phyloP scores from a whole-genome alignment of 2,888 invertebrate species.

The Diaperis boleti region DNA sequence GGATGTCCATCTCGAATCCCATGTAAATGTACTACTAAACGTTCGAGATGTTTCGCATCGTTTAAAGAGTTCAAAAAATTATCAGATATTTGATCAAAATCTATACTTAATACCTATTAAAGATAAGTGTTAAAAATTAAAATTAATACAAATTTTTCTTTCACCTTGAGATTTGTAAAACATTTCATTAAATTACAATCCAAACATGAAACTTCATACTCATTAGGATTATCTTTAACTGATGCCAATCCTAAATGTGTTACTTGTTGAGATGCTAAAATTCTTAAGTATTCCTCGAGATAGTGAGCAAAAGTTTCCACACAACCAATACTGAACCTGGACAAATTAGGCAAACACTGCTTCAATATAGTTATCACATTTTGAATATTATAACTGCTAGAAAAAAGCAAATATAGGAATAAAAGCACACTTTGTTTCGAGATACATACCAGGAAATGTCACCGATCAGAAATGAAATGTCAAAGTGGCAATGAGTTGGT shows the following conservation, averaged over 20 bases:
- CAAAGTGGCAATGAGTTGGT: conserved; percentile 64
- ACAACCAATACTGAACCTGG: conserved; percentile 63
- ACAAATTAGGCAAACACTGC: conserved; percentile 57
- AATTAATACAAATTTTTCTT: conserved; percentile 49
- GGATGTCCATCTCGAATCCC: conserved; percentile 74
- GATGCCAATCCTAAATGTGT: conserved; percentile 77
- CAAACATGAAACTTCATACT: conserved; percentile 71
- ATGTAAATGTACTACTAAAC: conserved; percentile 78
- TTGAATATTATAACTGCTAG: conserved; percentile 43
- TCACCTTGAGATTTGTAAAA: conserved; percentile 68
- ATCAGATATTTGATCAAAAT: conserved; percentile 71
- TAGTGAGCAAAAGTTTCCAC: conserved; percentile 62
- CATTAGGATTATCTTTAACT: conserved; percentile 79
- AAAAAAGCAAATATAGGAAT: conserved; percentile 6
- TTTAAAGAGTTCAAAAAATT: conserved; percentile 63
- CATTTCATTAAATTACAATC: conserved; percentile 71
- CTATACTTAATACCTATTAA: conserved; percentile 68
- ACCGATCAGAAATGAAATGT: conserved; percentile 47
- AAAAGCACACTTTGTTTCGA: not conserved
- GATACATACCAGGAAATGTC: conserved; percentile 38
- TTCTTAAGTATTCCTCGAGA: conserved; percentile 57
- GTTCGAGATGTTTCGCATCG: conserved; percentile 66
- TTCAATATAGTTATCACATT: conserved; percentile 54
- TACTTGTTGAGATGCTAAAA: conserved; percentile 64
- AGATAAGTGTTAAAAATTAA: conserved; percentile 45